Base-by-base conservation (phyloP, 2,888 invertebrate genomes). In the Ophion ellenae region DNA sequence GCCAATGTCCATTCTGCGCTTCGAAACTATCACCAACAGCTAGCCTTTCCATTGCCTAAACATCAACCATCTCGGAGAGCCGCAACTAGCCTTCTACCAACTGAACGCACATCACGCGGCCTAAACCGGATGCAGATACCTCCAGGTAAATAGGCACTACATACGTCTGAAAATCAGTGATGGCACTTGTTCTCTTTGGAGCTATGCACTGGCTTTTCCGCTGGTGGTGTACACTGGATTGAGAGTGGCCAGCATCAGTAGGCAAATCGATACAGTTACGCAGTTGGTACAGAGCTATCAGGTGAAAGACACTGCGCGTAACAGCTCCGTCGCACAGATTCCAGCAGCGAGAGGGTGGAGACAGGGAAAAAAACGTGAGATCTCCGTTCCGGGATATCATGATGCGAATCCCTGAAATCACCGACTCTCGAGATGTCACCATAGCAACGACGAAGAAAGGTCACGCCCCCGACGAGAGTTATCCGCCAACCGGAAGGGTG, bases 401-500 rank as follows among this genome's bases (percentile, higher is more conserved):
- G 28, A 17, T 11, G 59, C 66, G 69, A 79, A 67, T 85, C 81
- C 81, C 77, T 85, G 85, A 88, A 85, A 78, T 74, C 81, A 76
- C 85, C 81, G 86, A 86, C 85, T 82, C 87, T 81, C 87, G 78
- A 87, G 91, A 83, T 81, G 84, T 87, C 85, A 75, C 91, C 92
- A 92, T 91, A 91, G 90, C 84, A 91, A 93, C 92, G 90, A 4
- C 36, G 71, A 81, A 75, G 11, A 71, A 73, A 79, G 90, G 90
- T 86, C 84, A 90, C 93, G 93, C 93, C 93, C 91, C 88, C 87
- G 57, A 67, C 17, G 73, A 40, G 40, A 57, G 76, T 40, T 81
- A 77, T 86, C 88, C 75, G 78, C 92, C 93, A 92, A 93, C 92
- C 92, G 90, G 84, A 83, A 83, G 87, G 88, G 87, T 89, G 90